Conservation (phyloP, 1,140 invertebrate genomes). For the Gerris buenoi region DNA sequence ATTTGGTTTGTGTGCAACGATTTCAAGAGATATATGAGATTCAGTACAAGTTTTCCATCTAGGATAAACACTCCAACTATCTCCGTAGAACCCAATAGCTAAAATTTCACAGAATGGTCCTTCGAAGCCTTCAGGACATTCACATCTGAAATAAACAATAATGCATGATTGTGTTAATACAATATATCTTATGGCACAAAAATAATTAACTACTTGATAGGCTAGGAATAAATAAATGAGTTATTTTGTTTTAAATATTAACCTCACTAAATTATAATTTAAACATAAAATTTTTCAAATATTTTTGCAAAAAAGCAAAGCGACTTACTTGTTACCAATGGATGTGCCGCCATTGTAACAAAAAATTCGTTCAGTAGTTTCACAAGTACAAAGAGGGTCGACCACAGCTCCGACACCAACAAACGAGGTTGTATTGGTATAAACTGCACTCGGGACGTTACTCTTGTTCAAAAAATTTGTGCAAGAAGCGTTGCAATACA, state of each 20-base stretch:
- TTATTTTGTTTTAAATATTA: background rate
- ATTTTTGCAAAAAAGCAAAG: too few species aligned
- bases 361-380: constrained; percentile 27
- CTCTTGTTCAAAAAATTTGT: constrained; percentile 52
- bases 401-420: constrained; percentile 71
- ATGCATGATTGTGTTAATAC: background rate
- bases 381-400: constrained; percentile 55
- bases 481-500: constrained; percentile 54
- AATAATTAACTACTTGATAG: background rate
- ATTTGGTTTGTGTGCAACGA: constrained; percentile 51
- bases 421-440: constrained; percentile 77
- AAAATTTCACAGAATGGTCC: constrained; percentile 82
- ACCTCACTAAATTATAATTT: background rate
- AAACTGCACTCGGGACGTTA: constrained; percentile 58
- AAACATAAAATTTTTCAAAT: too few species aligned
- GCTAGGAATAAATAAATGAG: background rate
- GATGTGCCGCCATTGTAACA: constrained; percentile 60
- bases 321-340: constrained; percentile 36
- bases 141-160: constrained; percentile 34
- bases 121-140: constrained; percentile 49
- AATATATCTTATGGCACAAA: background rate
- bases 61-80: constrained; percentile 78
- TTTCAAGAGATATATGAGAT: constrained; percentile 58
- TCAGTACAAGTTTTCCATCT: constrained; percentile 61
- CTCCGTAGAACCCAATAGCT: constrained; percentile 68